Base-by-base conservation (phyloP, 2,113 vertebrate species). In the Caranx melampygus region DNA sequence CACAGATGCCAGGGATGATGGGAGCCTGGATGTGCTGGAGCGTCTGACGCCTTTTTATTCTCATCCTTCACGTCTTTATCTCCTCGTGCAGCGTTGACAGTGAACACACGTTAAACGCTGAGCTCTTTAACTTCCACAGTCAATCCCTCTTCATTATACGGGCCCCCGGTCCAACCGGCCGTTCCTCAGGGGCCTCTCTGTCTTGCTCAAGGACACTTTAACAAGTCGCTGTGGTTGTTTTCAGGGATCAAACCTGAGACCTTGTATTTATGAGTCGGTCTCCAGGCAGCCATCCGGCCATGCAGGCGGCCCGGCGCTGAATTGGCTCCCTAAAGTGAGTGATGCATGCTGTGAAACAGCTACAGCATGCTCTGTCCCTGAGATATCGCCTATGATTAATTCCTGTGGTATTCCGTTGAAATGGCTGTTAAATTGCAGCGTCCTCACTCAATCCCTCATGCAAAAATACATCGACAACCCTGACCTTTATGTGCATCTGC, bases 401-500 rank as follows among this genome's bases (percentile, higher is more conserved):
- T 86, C 52, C 62, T 72, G 40, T 64, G 86, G 79, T n/a, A n/a
- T 92, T 91, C 86, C 75, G 67, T 83, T 78, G 78, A 92, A 89
- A 91, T 84, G 90, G 74, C 78, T 84, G 86, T 84, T 87, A 91
- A 88, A 93, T 87, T 89, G 91, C 84, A 26, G 73, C 75, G 70
- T 89, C 84, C 77, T 64, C 49, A 85, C 87, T 91, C 92, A 90
- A 94, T 94, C 86, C 87, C 83, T 94, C 89, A 90, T 84, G 91
- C 90, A 92, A 92, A 93, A 93, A 91, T 78, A 90, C 86, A 88
- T 88, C 68, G 87, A 93, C 93, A 94, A 78, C 81, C n/a, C 63
- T 94, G 94, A 94, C 94, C 94, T 94, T 94, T 94, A 55, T 86
- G 81, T 63, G 83, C 84, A 72, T 82, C 81, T 76, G 85, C 78